These are phyloP conservation scores for Machaerirhynchus nigripectus DNA, from an alignment of 2,113 vertebrate species.

Conservation along the genomic window DNA sequence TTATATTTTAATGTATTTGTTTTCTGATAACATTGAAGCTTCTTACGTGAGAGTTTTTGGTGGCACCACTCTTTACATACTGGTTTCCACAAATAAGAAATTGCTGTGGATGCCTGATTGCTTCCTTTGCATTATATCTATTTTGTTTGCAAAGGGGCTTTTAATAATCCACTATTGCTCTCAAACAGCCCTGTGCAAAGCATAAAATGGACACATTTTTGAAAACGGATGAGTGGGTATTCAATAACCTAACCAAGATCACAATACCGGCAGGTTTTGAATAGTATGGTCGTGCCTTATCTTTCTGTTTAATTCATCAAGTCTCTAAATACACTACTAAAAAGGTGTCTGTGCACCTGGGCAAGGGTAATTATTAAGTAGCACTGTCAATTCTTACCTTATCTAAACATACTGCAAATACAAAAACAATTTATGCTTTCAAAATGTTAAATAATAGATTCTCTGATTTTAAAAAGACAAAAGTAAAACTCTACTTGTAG, in stretches of 20 bases:
- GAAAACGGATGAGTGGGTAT: constrained; percentile 34
- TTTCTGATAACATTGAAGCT: constrained; percentile 41
- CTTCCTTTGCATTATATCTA: constrained; percentile 42
- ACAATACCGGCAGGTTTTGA: constrained; percentile 29
- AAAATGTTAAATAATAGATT: constrained; percentile 20
- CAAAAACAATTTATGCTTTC: constrained; percentile 35
- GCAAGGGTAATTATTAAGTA: constrained; percentile 60
- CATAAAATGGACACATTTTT: constrained; percentile 47
- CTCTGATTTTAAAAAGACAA: neutral
- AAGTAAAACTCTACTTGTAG: neutral
- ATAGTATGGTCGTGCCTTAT: constrained; percentile 64
- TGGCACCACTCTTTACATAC: constrained; percentile 13
- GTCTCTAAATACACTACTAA: constrained; percentile 48
- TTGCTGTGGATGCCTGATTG: constrained; percentile 37
- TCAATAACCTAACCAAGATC: constrained; percentile 24
- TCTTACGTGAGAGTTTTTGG: constrained; percentile 10
- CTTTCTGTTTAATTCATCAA: constrained; percentile 48
- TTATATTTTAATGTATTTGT: constrained; percentile 66
- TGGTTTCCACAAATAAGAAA: constrained; percentile 60
- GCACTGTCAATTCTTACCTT: constrained; percentile 40
- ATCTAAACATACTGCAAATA: constrained; percentile 35
- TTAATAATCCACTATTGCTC: constrained; percentile 55
- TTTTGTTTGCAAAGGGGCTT: constrained; percentile 63
- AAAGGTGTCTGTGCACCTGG: constrained; percentile 53
- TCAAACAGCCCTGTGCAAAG: constrained; percentile 52